Evolutionary conservation across 1,140 invertebrate genomes (phyloP).

Genomic region (Dendrolimus punctatus): DNA sequence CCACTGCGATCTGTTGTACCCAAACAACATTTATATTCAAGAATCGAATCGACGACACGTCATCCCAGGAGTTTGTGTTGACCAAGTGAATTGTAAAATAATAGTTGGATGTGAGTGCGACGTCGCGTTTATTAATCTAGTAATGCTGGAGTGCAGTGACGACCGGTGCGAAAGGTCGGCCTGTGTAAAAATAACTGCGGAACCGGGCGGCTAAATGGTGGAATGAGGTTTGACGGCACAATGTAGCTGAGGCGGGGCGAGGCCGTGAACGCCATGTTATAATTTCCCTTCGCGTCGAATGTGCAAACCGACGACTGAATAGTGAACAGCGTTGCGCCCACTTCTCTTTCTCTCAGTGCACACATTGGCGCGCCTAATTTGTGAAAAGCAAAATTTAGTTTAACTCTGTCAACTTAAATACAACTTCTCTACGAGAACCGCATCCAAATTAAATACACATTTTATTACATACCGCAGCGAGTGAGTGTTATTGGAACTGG

Average conservation of each 20-base stretch:
- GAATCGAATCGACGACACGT: constrained; percentile 1
- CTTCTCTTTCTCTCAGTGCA: constrained; percentile 56
- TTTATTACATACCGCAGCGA: too few species aligned
- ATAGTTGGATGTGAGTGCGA: constrained; percentile 40
- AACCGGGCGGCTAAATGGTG: constrained; percentile 65
- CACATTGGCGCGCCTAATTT: too few species aligned
- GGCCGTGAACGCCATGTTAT: constrained; percentile 66
- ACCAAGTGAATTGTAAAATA: constrained; percentile 5
- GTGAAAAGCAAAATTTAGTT: too few species aligned
- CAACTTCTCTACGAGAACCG: too few species aligned
- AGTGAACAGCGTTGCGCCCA: constrained; percentile 36
- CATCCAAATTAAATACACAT: too few species aligned
- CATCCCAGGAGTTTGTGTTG: background rate
- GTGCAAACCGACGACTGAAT: constrained; percentile 60
- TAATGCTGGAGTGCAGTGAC: constrained; percentile 59
- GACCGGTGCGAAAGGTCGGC: constrained; percentile 69
- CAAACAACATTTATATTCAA: too few species aligned
- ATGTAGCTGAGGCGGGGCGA: constrained; percentile 67
- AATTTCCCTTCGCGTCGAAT: constrained; percentile 68
- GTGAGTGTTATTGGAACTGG: too few species aligned
- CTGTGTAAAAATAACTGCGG: constrained; percentile 72
- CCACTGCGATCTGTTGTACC: too few species aligned
- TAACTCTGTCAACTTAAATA: too few species aligned
- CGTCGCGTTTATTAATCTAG: constrained; percentile 39
- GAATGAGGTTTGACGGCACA: constrained; percentile 70